Evolutionary conservation across 2,113 vertebrate species (phyloP).

Genomic region (Anseranas semipalmata): DNA sequence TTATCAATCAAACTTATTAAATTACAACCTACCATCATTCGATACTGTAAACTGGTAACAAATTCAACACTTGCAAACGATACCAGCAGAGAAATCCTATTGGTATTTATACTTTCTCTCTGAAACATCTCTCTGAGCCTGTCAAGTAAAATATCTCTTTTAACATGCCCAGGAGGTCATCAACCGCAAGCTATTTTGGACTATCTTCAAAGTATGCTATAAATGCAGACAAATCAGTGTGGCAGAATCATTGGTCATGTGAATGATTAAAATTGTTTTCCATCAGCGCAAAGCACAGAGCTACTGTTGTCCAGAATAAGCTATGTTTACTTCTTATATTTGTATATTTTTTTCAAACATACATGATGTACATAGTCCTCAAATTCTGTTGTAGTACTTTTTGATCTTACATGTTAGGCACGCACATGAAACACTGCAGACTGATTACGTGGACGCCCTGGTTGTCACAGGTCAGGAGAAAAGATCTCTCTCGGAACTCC

Average conservation of each 20-base stretch:
- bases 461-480: background rate
- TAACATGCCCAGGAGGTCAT: background rate
- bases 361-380: background rate
- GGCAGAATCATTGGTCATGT: background rate
- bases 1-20: background rate
- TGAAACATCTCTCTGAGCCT: background rate
- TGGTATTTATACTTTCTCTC: background rate
- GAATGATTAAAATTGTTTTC: background rate
- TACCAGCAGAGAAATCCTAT: background rate
- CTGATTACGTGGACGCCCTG: background rate
- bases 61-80: background rate
- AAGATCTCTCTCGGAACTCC: background rate
- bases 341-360: background rate
- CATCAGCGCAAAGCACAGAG: background rate
- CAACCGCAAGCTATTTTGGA: background rate
- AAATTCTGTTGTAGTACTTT: background rate
- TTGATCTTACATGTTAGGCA: background rate
- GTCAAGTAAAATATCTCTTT: background rate
- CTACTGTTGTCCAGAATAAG: background rate
- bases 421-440: background rate
- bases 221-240: background rate
- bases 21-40: background rate
- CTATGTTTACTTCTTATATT: background rate
- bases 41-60: background rate
- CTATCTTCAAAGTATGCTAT: background rate